Base-by-base conservation (phyloP, 92 coral and sea anemone genomes). In the Isaurus tuberculatus region DNA sequence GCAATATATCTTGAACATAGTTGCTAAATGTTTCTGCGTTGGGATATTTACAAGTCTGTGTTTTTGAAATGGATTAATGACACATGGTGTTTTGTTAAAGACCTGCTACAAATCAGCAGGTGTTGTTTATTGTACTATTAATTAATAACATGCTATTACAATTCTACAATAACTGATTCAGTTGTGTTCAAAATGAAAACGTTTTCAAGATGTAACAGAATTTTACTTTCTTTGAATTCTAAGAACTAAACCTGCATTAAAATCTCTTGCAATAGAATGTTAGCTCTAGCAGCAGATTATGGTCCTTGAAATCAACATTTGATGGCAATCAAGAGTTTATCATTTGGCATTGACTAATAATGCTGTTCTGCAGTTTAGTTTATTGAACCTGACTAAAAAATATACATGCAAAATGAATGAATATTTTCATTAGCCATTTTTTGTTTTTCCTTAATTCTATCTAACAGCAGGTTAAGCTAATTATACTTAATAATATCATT, bases 31-130 rank as follows among this genome's bases (percentile, higher is more conserved):
- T 37, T 4, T 20, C 9, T 11, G 0, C 42, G 0, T 8, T 28
- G 30, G 19, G 28, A 55, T 17, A 19, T 20, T 55, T 19, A 55
- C 23, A 19, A 57, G 70, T 14, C 17, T 16, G 70, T 19, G 17
- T 72, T 46, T 60, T 4, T 25, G 31, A 77, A 77, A 19, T 43
- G 82, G 22, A n/a, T 77, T 77, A 77, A 58, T 3, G 23, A 77
- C 69, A 34, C 15, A 23, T 57, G 69, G 33, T 44, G 70, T 16
- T 72, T 26, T 23, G 36, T 72, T 15, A 27, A 26, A 72, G n/a
- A 72, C 78, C 78, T 72, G 78, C 61, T 33, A 37, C 40, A 10
- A 55, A 64, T 36, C 40, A 23, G 82, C 82, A 58, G 82, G 82
- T 77, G 82, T 32, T 36, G 3, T 33, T 3, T 55, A 14, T 44